Evolutionary conservation across 2,797 vertebrate species (phyloP).

Genomic region (Siniperca obscura): DNA sequence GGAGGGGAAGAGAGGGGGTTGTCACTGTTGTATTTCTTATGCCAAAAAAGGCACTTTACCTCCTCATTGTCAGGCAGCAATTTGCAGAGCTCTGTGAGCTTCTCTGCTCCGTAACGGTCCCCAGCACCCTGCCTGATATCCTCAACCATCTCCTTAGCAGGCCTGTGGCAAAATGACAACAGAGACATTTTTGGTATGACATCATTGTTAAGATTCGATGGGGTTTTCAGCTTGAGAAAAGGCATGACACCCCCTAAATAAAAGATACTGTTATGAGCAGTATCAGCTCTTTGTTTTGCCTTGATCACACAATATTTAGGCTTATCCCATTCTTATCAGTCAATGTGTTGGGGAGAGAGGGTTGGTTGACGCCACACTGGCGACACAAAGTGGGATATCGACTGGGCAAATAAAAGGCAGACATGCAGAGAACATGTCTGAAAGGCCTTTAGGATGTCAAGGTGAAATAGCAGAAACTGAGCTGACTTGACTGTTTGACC

Average conservation of each 20-base stretch:
- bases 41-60: slow-evolving; percentile 77
- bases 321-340: slow-evolving; percentile 72
- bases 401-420: slow-evolving; percentile 69
- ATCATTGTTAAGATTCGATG: slow-evolving; percentile 37
- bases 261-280: not conserved
- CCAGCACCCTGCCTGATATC: slow-evolving; percentile 84
- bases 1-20: not conserved
- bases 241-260: not conserved
- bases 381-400: slow-evolving; percentile 53
- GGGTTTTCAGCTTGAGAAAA: slow-evolving; percentile 15
- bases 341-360: slow-evolving; percentile 28
- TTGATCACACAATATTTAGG: slow-evolving; percentile 43
- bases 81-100: slow-evolving; percentile 86
- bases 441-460: slow-evolving; percentile 44
- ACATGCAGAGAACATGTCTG: slow-evolving; percentile 29
- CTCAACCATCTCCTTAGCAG: slow-evolving; percentile 85
- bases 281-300: slow-evolving; percentile 51
- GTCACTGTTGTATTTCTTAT: slow-evolving; percentile 42
- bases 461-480: slow-evolving; percentile 64
- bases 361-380: slow-evolving; percentile 64
- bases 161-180: slow-evolving; percentile 71
- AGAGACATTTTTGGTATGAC: slow-evolving; percentile 50
- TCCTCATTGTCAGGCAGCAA: slow-evolving; percentile 87
- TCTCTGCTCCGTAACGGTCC: slow-evolving; percentile 86
- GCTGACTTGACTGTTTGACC: slow-evolving; percentile 52